These are phyloP conservation scores for Campoplex capitator DNA, from an alignment of 2,888 invertebrate species.

Conservation along the genomic window DNA sequence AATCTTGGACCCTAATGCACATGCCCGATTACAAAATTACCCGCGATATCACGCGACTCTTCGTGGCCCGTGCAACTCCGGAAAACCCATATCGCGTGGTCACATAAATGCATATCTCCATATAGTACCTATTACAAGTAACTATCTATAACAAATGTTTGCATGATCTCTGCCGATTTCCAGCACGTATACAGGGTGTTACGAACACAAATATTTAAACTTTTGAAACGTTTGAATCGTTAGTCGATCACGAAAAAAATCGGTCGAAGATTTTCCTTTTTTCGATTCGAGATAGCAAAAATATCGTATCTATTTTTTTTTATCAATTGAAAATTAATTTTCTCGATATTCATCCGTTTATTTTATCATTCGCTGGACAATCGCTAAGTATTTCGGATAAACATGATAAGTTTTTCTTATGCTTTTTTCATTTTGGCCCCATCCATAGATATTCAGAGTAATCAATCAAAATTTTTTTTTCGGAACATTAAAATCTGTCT, in stretches of 20 bases:
- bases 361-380: not conserved
- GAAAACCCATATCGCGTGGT: conserved; percentile 61
- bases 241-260: not conserved
- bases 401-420: too few relatives aligned
- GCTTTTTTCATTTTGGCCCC: not conserved
- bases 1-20: conserved; percentile 44
- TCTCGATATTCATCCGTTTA: not conserved
- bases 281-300: too few relatives aligned
- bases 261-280: not conserved
- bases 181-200: conserved; percentile 18
- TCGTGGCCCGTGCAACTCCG: conserved; percentile 42
- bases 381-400: not conserved
- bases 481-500: too few relatives aligned
- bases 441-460: not conserved
- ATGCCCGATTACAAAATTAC: conserved; percentile 38
- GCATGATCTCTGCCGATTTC: conserved; percentile 59
- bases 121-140: conserved; percentile 55
- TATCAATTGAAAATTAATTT: not conserved
- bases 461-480: not conserved
- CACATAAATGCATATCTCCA: conserved; percentile 60
- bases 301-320: too few relatives aligned
- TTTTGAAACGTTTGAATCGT: not conserved
- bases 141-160: conserved; percentile 62
- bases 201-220: not conserved
- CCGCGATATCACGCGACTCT: conserved; percentile 32